Conservation (phyloP, 2,888 invertebrate species). For the Choreutis nemorana region DNA sequence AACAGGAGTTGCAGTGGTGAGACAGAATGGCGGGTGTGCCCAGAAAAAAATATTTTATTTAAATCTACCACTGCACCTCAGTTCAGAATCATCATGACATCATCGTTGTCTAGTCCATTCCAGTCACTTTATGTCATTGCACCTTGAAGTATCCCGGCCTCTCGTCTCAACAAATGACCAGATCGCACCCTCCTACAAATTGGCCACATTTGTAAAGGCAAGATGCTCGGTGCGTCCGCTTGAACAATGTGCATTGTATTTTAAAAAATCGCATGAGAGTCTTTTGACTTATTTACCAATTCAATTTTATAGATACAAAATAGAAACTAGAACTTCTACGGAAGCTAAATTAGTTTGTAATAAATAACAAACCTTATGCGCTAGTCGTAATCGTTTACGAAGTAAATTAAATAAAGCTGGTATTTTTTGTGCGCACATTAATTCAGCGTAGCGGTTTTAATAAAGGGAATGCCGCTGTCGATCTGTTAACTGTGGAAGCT, state of each 20-base stretch:
- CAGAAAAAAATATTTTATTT: no score
- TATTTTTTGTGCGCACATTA: conserved; percentile 1
- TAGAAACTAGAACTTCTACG: no score
- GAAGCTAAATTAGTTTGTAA: neutral
- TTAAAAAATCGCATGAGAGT: neutral
- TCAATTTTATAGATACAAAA: neutral
- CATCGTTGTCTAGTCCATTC: neutral
- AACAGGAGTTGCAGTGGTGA: no score
- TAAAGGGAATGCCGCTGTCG: conserved; percentile 31
- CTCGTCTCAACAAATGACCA: conserved; percentile 38
- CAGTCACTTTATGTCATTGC: neutral
- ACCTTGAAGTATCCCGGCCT: conserved; percentile 7
- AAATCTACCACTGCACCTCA: neutral
- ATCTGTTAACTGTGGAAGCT: conserved; percentile 42
- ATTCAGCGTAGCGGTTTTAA: conserved; percentile 12
- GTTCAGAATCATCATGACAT: neutral
- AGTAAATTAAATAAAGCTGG: no score
- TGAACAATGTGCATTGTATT: conserved; percentile 14
- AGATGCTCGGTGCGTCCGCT: conserved; percentile 15
- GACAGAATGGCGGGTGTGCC: no score
- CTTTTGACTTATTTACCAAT: neutral
- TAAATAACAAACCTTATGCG: neutral
- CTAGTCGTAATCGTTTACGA: neutral
- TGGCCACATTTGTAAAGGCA: conserved; percentile 55
- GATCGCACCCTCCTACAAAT: conserved; percentile 60